Evolutionary conservation across 2,797 vertebrate genomes (phyloP), one percentile per base, ranked within the genome.

Genomic region (Xyrichtys novacula): DNA sequence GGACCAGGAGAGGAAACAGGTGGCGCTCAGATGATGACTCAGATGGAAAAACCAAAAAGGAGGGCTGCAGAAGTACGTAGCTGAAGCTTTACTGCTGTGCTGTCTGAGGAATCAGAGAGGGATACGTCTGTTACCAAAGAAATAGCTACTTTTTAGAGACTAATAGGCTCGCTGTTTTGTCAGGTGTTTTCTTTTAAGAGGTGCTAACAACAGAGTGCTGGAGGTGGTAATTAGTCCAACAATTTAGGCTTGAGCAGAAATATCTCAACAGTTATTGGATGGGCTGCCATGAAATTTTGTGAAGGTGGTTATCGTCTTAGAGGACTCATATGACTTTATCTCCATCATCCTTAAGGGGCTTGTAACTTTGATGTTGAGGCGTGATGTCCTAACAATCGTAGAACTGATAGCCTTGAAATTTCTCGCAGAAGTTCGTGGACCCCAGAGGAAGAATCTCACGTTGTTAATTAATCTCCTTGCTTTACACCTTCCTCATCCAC

Each of bases 1-100:
- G 46, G 31, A 60, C 53, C 50, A 20, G 43, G 47, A 47, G 36
- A 23, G 68, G 23, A 20, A 69, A 47, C 69, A 71, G 73, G 70
- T 77, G 74, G 61, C 62, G 46, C 42, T 63, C 43, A 66, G 69
- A 43, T 61, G 66, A 69, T 73, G 67, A 65, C 26, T 55, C 42
- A 28, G 48, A 73, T 8, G 29, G 26, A 28, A 46, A 20, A 43
- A 34, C 47, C 20, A 26, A 42, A 6, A 52, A 28, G 19, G 17
- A 43, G 28, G 44, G 20, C 12, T 40, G 59, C 4, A 23, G 15
- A 49, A 61, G 20, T 38, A 7, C n/a, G 5, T 17, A 49, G 22
- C 17, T 22, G 11, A 36, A 61, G 57, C 16, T 34, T 7, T 20
- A 0, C 3, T 43, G 19, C 14, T 15, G 39, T 40, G 43, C 26